These are phyloP conservation scores for Tragelaphus imberbis DNA, from an alignment of 2,113 vertebrate species.

Conservation along the genomic window DNA sequence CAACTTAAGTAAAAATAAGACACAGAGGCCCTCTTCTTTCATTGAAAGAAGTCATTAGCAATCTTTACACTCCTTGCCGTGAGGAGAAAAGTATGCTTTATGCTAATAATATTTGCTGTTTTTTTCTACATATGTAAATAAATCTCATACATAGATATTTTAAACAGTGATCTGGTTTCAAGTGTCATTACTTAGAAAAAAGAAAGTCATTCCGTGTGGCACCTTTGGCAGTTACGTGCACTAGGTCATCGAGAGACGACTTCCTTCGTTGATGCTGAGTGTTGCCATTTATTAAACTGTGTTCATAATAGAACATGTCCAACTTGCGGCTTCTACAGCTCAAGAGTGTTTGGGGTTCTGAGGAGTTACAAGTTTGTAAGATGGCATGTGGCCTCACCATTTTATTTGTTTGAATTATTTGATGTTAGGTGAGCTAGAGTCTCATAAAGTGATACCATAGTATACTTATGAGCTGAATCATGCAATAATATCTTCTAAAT, in stretches of 20 bases:
- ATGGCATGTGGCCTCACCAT: not conserved
- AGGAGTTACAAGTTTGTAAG: not conserved
- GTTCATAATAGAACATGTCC: not conserved
- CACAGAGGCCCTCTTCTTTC: not conserved
- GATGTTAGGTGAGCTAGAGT: not conserved
- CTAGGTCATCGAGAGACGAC: not conserved
- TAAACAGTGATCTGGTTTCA: not conserved
- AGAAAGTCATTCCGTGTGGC: not conserved
- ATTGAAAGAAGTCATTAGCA: not conserved
- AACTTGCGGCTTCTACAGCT: not conserved
- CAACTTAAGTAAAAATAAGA: not conserved
- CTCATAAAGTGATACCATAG: not conserved
- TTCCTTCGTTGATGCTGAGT: not conserved
- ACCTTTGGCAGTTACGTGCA: not conserved
- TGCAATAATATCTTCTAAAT: not conserved
- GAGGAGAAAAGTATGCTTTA: not conserved
- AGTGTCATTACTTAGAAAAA: not conserved
- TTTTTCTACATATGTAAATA: not conserved
- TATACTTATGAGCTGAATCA: not conserved
- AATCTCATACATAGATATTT: not conserved
- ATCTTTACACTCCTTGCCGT: not conserved
- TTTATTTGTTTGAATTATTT: conserved; percentile 7
- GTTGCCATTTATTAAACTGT: not conserved
- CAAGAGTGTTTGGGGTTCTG: not conserved
- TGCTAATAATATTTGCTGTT: not conserved